phyloP scores from a whole-genome alignment of 2,113 vertebrate species.

The Laticauda laticaudata region DNA sequence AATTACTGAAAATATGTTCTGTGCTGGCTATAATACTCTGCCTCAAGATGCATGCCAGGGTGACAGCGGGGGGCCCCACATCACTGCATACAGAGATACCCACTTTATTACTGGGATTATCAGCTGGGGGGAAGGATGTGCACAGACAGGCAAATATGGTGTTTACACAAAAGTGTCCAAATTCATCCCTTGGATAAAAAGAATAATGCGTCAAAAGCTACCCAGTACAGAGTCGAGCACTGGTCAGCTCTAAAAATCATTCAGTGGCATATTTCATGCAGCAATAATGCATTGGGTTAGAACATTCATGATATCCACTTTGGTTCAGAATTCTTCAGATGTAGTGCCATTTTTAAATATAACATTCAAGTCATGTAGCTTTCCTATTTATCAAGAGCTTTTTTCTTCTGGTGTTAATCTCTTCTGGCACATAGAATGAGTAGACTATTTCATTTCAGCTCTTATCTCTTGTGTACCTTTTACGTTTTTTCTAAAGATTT shows the following conservation, averaged over 20 bases:
- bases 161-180: constrained; percentile 90
- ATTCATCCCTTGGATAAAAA: constrained; percentile 81
- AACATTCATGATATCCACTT: background rate
- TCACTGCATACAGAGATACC: constrained; percentile 80
- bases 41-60: constrained; percentile 89
- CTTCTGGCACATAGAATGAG: background rate
- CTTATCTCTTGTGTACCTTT: background rate
- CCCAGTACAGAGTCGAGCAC: background rate
- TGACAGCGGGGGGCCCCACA: constrained; percentile 92
- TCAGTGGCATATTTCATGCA: background rate
- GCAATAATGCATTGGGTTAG: background rate
- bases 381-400: background rate
- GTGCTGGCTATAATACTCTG: constrained; percentile 81
- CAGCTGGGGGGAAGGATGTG: constrained; percentile 96
- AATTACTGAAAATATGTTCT: constrained; percentile 88
- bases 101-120: constrained; percentile 89
- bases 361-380: background rate
- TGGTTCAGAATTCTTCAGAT: background rate
- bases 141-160: constrained; percentile 84
- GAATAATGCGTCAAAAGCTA: constrained; percentile 20
- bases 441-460: background rate
- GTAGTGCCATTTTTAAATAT: background rate
- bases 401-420: background rate
- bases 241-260: background rate
- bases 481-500: background rate